Evolutionary conservation across 2,113 vertebrate species (phyloP).

Genomic region (Chloebia gouldiae): DNA sequence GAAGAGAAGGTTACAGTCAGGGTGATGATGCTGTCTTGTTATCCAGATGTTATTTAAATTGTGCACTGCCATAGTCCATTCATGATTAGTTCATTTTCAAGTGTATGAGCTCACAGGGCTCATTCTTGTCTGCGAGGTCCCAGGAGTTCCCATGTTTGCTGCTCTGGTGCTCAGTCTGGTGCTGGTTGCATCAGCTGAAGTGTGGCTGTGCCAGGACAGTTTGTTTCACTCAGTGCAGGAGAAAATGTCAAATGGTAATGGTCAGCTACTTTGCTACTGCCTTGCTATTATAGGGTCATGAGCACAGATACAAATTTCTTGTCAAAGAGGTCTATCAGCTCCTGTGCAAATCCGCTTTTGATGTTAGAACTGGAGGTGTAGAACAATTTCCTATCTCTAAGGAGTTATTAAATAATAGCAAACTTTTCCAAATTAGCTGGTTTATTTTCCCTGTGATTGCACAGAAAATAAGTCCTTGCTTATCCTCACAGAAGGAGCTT

Average conservation of each 20-base stretch:
- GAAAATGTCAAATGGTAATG: background rate
- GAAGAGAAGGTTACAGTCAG: background rate
- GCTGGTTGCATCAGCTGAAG: background rate
- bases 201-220: background rate
- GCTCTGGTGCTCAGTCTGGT: background rate
- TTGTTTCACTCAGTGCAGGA: background rate
- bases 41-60: background rate
- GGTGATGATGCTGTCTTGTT: background rate
- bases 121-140: background rate
- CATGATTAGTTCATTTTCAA: background rate
- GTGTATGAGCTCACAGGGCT: background rate
- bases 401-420: background rate
- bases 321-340: background rate
- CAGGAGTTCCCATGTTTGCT: accelerated
- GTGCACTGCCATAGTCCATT: background rate
- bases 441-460: background rate
- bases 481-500: background rate
- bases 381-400: background rate
- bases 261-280: background rate
- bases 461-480: background rate
- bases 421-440: background rate
- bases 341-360: background rate
- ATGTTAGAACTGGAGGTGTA: background rate
- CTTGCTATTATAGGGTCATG: background rate
- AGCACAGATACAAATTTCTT: background rate